Base-by-base conservation (phyloP, 2,888 invertebrate species). In the Petrophora chlorosata region DNA sequence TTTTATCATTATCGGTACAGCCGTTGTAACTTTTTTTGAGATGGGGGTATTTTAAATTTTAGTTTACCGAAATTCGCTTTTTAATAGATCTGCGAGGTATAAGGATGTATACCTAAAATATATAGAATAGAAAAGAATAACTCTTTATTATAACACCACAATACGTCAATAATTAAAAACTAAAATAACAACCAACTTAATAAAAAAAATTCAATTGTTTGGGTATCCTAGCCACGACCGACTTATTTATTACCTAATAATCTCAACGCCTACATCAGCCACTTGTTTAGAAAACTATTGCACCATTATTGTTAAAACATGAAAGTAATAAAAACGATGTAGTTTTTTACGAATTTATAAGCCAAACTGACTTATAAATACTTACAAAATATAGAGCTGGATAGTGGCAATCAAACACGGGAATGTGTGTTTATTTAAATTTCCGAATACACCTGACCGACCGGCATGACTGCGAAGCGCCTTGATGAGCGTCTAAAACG, bases 401-500 rank as follows among this genome's bases (percentile, higher is more conserved):
- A 54, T 22, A 29, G 39, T 16, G 23, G 47, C 32, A 47, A 51
- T 55, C 52, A 29, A 33, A 45, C 28, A 28, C 38, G 55, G 52
- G 52, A 52, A 52, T 29, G 35, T 9, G 35, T 35, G n/a, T 35
- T 35, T 14, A 13, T 14, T 17, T n/a, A 15, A n/a, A n/a, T 5
- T 1, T 14, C n/a, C 9, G n/a, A 2, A 14, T 9, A 25, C 5
- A 25, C 35, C 14, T 36, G 8, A 3, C 15, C 35, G 22, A 25
- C 2, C n/a, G 7, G 10, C 5, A 12, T 12, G 17, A 33, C 19
- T 17, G 10, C 33, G 10, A 12, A 14, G 14, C 3, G 14, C n/a
- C n/a, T n/a, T n/a, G n/a, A n/a, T n/a, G n/a, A n/a, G n/a, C n/a
- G n/a, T n/a, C n/a, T n/a, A n/a, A n/a, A n/a, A n/a, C n/a, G n/a